phyloP scores from a whole-genome alignment of 2,888 invertebrate genomes.

The Bellardia bayeri region DNA sequence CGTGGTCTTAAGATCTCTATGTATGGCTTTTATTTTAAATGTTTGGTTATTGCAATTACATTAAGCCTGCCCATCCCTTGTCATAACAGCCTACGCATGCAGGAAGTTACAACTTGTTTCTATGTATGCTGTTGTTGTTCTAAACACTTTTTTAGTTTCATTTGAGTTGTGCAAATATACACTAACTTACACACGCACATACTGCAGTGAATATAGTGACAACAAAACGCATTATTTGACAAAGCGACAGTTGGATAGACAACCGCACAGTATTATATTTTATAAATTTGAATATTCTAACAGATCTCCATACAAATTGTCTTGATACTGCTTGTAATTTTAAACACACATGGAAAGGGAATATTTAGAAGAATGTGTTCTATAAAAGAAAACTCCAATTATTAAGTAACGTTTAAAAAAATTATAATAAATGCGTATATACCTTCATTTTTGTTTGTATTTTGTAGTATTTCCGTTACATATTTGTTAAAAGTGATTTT shows the following conservation, averaged over 20 bases:
- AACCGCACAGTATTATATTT: conserved; percentile 70
- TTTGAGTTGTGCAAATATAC: conserved; percentile 34
- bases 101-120: conserved; percentile 74
- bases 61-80: conserved; percentile 75
- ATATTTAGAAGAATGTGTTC: conserved; percentile 25
- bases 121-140: conserved; percentile 50
- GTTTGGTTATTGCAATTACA: conserved; percentile 71
- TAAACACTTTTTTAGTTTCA: conserved; percentile 36
- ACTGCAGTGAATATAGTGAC: conserved; percentile 33
- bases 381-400: not conserved
- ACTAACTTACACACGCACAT: not conserved
- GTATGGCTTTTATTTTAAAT: conserved; percentile 18
- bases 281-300: conserved; percentile 68
- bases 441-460: too few relatives aligned
- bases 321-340: conserved; percentile 62
- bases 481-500: too few relatives aligned
- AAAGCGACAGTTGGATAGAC: conserved; percentile 73
- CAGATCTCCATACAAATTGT: conserved; percentile 71
- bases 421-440: too few relatives aligned
- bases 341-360: not conserved
- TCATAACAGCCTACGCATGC: conserved; percentile 76
- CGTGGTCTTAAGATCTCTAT: conserved; percentile 39
- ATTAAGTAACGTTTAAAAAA: not conserved
- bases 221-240: conserved; percentile 73
- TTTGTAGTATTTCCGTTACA: too few relatives aligned